Evolutionary conservation across 2,797 vertebrate genomes (phyloP).

Genomic region (Thalassophryne amazonica): DNA sequence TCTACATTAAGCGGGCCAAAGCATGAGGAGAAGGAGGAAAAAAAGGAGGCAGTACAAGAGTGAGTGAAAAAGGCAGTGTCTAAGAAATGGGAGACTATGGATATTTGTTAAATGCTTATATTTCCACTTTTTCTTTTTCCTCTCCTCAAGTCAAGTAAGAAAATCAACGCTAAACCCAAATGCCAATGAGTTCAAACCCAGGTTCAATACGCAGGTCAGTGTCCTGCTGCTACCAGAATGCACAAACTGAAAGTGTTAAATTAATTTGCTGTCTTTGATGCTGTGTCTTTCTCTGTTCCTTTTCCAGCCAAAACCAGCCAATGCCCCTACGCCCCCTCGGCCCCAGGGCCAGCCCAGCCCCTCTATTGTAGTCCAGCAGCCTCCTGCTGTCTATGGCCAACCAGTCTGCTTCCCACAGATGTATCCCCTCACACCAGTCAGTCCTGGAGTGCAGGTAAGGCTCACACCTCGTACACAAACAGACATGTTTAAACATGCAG

Average conservation of each 20-base stretch:
- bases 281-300: neutral
- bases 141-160: slow-evolving; percentile 87
- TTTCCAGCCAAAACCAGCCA: slow-evolving; percentile 92
- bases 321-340: slow-evolving; percentile 93
- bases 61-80: slow-evolving; percentile 72
- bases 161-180: slow-evolving; percentile 98
- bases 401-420: slow-evolving; percentile 97
- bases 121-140: slow-evolving; percentile 10
- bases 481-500: neutral
- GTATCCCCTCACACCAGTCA: slow-evolving; percentile 95
- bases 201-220: slow-evolving; percentile 90
- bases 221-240: neutral
- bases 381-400: slow-evolving; percentile 90
- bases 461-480: neutral
- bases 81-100: neutral
- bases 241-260: neutral
- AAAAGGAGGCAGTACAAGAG: slow-evolving; percentile 91
- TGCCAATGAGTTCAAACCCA: slow-evolving; percentile 98
- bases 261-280: neutral
- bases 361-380: slow-evolving; percentile 94
- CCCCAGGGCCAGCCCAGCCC: slow-evolving; percentile 98
- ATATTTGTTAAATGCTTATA: neutral
- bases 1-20: slow-evolving; percentile 81
- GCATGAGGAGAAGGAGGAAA: slow-evolving; percentile 93
- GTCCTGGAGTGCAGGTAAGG: slow-evolving; percentile 96